Evolutionary conservation across 2,797 vertebrate species (phyloP).

Genomic region (Gymnoscopelus braueri): DNA sequence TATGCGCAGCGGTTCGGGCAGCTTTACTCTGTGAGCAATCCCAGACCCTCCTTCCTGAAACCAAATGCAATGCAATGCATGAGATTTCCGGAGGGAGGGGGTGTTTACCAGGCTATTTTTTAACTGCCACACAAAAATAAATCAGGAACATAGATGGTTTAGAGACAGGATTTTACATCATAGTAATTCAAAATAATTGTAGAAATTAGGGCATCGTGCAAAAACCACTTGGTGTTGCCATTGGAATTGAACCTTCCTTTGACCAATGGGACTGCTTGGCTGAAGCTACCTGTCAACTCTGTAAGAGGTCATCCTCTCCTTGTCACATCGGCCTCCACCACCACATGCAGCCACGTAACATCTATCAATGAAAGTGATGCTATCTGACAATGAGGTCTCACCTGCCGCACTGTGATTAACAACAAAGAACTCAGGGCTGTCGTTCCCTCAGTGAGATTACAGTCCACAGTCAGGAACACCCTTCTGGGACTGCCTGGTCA

Average conservation of each 20-base stretch:
- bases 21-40: too few species aligned
- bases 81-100: too few species aligned
- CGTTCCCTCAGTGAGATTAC: conserved; percentile 35
- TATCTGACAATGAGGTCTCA: conserved; percentile 62
- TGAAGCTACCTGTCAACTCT: conserved; percentile 7
- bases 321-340: conserved; percentile 51
- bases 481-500: background rate
- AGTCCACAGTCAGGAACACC: conserved; percentile 4
- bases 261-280: conserved; percentile 22
- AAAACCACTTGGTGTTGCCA: too few species aligned
- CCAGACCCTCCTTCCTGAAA: too few species aligned
- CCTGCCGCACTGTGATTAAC: conserved; percentile 52
- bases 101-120: too few species aligned
- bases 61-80: too few species aligned
- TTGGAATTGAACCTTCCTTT: conserved; percentile 3
- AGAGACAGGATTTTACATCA: too few species aligned
- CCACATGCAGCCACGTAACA: conserved; percentile 37
- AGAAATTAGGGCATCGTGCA: too few species aligned
- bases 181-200: too few species aligned
- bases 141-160: too few species aligned
- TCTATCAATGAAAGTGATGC: conserved; percentile 56
- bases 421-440: conserved; percentile 4
- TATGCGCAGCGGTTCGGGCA: too few species aligned
- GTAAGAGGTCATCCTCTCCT: conserved; percentile 45
- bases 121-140: too few species aligned